Base-by-base conservation (phyloP, 2,888 invertebrate species). In the Ypsolopha sequella region DNA sequence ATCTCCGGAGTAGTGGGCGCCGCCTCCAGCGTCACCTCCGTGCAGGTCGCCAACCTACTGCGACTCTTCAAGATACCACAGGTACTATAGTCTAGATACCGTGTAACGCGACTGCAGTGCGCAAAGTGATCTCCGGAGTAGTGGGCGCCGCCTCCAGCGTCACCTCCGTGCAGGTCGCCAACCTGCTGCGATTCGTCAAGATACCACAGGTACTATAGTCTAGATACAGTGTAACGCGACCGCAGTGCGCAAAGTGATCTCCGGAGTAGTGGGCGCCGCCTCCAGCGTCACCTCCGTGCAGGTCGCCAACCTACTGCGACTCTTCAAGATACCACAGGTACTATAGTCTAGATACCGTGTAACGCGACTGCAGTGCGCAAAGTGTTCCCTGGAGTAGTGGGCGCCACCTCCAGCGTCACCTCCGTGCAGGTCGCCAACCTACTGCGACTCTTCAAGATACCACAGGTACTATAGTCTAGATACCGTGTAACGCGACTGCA, bases 211-310 rank as follows among this genome's bases (percentile, higher is more conserved):
- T 80, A 24, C 24, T 3, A 24, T 13, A 45, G 48, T 41, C 33
- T 34, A 33, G 49, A 24, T 24, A 24, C 24, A 2, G 4, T 96
- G 95, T 84, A 93, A 93, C 71, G 94, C 94, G 69, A 92, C 92
- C 0, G 73, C 72, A 8, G 70, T 73, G 52, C 66, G 77, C 48
- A 72, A 77, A 56, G 74, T 95, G 48, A 76, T 77, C 58, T 74
- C 75, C 4, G 78, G 82, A 24, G 82, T 82, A 52, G 80, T 82
- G 48, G 82, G 82, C 39, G 82, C 82, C 13, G 80, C 82, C 3
- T 97, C 96, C 56, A 96, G 96, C 65, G 97, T 97, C 60, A 98
- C 97, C 50, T 97, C 97, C 44, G 97, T 98, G 66, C 97, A 98
- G 88, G 97, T 98, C 55, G 97, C 97, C 56, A 98, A 81, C 61